Evolutionary conservation across 1,140 invertebrate species (phyloP), one percentile per base, ranked within the genome.

Genomic region (Hyles euphorbiae): DNA sequence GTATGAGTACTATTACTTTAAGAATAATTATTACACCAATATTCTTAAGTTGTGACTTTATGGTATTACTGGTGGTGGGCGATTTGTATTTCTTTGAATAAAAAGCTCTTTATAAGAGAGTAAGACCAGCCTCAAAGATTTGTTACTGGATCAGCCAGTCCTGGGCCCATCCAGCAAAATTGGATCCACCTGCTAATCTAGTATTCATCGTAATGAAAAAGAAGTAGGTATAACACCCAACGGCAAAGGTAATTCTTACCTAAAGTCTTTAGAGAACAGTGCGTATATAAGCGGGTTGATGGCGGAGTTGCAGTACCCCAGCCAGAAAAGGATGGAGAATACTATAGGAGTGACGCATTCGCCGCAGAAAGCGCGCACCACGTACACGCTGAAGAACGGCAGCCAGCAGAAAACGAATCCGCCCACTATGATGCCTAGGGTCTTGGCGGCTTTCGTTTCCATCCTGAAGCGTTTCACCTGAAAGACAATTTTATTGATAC

Each of bases 291-390:
- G 92, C 1, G 97, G 98, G 83, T 98, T 99, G 61, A 98, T 94
- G 32, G 97, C 97, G 8, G 96, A 98, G 86, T 99, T 99, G 81
- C 96, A 97, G 83, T 99, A 99, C 2, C 98, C 98, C 33, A 99
- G 91, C 97, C 98, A 99, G 87, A 98, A 99, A 5, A 98, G 92
- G 2, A 98, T 92, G 46, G 95, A 97, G 87, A 98, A 97, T 43
- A 97, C 88, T 48, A 95, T 91, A 1, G 93, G 92, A 56, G 94
- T 92, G 40, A 97, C 95, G 81, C 95, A 96, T 55, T 93, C 91
- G 2, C 91, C 91, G 67, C 94, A 96, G 77, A 98, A 97, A 0
- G 95, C 95, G 54, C 95, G 91, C 32, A 96, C 91, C 34, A 98
- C 90, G 82, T 98, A 98, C 90, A 98, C 94, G 5, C 95, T 96